A percentile compares a stretch with the other conserved stretches of the same genome.
These are phyloP conservation scores for Pycnomerus fuliginosus DNA, from an alignment of 2,888 invertebrate genomes.

Conservation along the genomic window DNA sequence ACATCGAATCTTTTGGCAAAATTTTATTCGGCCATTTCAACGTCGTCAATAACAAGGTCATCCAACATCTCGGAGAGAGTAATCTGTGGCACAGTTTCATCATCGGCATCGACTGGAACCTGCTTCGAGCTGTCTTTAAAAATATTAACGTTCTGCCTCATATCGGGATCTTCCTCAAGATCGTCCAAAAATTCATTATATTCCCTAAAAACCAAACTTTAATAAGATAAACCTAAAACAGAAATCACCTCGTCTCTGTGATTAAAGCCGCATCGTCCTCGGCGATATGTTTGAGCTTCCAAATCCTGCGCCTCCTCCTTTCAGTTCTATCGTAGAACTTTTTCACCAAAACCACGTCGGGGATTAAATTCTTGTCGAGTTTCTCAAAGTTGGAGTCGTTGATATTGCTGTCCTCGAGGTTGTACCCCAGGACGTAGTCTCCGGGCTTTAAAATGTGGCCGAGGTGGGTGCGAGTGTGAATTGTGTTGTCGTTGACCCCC, in stretches of 20 bases:
- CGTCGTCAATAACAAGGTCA: slow-evolving; percentile 79
- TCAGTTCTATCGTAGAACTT: slow-evolving; percentile 78
- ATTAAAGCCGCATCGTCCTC: slow-evolving; percentile 64
- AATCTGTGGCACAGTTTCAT: slow-evolving; percentile 69
- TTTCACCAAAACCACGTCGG: slow-evolving; percentile 94
- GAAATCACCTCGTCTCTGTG: slow-evolving; percentile 62
- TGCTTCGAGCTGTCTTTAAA: slow-evolving; percentile 66
- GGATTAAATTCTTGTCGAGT: slow-evolving; percentile 65
- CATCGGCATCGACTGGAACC: slow-evolving; percentile 59
- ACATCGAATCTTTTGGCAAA: too few species aligned
- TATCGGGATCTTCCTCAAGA: slow-evolving; percentile 89
- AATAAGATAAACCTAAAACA: slow-evolving; percentile 5
- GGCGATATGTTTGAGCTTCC: slow-evolving; percentile 90
- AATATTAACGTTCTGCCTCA: slow-evolving; percentile 91
- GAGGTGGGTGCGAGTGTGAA: slow-evolving; percentile 89
- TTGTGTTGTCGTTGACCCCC: slow-evolving; percentile 76
- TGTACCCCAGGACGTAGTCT: slow-evolving; percentile 92
- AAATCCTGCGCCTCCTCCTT: slow-evolving; percentile 73
- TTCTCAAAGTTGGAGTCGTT: slow-evolving; percentile 90
- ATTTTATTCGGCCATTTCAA: slow-evolving; percentile 66
- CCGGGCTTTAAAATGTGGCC: slow-evolving; percentile 92
- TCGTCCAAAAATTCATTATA: slow-evolving; percentile 96
- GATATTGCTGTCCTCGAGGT: slow-evolving; percentile 85
- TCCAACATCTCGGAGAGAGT: slow-evolving; percentile 93
- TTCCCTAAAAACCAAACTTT: slow-evolving; percentile 79